These are phyloP conservation scores for Bradypodion pumilum DNA, from an alignment of 2,797 vertebrate species.

Conservation along the genomic window DNA sequence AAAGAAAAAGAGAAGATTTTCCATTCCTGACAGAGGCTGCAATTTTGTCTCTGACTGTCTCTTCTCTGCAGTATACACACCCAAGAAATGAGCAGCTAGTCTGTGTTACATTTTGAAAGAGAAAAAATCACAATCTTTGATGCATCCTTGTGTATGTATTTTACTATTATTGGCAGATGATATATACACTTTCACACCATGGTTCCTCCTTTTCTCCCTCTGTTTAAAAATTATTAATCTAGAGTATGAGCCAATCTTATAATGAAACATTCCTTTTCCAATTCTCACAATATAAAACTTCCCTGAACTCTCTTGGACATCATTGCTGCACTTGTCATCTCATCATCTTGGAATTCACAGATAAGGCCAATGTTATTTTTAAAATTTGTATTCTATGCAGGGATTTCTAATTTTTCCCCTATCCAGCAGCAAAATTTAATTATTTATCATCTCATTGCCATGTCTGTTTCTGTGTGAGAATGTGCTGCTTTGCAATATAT, in stretches of 20 bases:
- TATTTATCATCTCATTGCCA: slow-evolving; percentile 60
- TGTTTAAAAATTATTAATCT: slow-evolving; percentile 40
- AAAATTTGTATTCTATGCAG: neutral
- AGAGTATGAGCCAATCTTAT: slow-evolving; percentile 28
- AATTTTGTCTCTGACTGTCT: too few species aligned
- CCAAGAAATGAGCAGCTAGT: neutral
- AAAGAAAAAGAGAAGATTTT: neutral
- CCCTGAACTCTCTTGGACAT: slow-evolving; percentile 1
- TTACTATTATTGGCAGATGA: slow-evolving; percentile 33
- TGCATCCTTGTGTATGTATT: neutral
- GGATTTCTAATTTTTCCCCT: neutral
- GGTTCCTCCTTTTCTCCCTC: slow-evolving; percentile 19
- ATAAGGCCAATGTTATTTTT: slow-evolving; percentile 22
- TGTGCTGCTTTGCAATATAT: slow-evolving; percentile 31
- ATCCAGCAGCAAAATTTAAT: slow-evolving; percentile 54
- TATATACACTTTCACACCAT: slow-evolving; percentile 12
- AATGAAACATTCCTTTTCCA: slow-evolving; percentile 17
- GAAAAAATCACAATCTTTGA: slow-evolving; percentile 6
- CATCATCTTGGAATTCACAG: slow-evolving; percentile 4
- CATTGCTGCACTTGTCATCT: neutral
- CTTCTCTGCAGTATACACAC: neutral
- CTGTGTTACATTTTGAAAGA: neutral
- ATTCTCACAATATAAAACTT: neutral
- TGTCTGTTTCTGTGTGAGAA: slow-evolving; percentile 17
- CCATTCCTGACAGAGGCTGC: neutral